phyloP scores from a whole-genome alignment of 2,113 vertebrate species.

The pig (Sus scrofa) region T2T-Sscrofa CM000826.6:60755501-60756000 shows the following conservation, averaged over 20 bases:
- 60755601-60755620: constrained; percentile 32
- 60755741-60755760: not conserved
- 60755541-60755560: not conserved
- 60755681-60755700: not conserved
- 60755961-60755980: not conserved
- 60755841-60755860: not conserved
- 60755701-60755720: not conserved
- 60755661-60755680: not conserved
- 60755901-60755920: not conserved
- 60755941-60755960: not conserved
- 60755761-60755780: not conserved
- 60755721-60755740: not conserved
- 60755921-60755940: not conserved
- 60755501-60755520: not conserved
- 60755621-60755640: not conserved
- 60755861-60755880: not conserved
- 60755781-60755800: not conserved
- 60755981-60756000: not conserved
- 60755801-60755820: not conserved
- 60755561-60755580: not conserved
- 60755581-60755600: not conserved
- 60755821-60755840: not conserved
- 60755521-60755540: not conserved
- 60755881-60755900: not conserved
- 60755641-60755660: not conserved